phyloP scores from a whole-genome alignment of 2,797 vertebrate genomes.

The Arnoldichthys spilopterus region DNA sequence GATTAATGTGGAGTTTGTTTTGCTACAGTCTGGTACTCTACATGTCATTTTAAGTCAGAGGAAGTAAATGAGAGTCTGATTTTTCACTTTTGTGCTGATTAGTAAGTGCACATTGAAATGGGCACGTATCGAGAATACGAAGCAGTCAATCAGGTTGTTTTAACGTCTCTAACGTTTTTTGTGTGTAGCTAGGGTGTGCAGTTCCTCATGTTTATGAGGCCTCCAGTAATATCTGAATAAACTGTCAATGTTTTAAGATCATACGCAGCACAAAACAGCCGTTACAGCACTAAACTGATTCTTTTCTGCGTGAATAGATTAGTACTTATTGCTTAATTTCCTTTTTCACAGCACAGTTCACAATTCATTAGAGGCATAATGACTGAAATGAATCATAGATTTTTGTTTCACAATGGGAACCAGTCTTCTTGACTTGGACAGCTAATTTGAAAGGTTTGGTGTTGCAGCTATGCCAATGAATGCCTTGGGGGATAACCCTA shows the following conservation, averaged over 20 bases:
- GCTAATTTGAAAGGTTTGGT: background rate
- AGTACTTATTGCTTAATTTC: too few species aligned
- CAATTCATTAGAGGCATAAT: too few species aligned
- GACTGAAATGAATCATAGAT: background rate
- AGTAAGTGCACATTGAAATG: background rate
- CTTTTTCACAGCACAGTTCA: too few species aligned
- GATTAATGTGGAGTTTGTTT: background rate
- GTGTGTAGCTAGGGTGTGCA: background rate
- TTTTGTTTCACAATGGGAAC: background rate
- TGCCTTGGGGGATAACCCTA: background rate
- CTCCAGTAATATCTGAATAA: background rate
- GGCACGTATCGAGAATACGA: background rate
- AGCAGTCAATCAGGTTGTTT: background rate
- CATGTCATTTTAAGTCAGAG: background rate
- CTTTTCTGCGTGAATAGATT: too few species aligned
- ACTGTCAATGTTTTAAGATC: too few species aligned
- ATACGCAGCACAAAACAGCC: too few species aligned
- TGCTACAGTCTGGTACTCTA: background rate
- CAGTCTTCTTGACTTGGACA: background rate
- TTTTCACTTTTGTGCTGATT: background rate
- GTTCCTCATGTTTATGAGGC: background rate
- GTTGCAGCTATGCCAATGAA: background rate
- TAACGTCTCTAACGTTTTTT: background rate
- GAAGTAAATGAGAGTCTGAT: background rate
- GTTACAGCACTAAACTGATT: too few species aligned